Percentiles rank a stretch among this genome's conserved stretches.
Conservation (phyloP, 2,888 invertebrate species). For the Camponotus fellah region DNA sequence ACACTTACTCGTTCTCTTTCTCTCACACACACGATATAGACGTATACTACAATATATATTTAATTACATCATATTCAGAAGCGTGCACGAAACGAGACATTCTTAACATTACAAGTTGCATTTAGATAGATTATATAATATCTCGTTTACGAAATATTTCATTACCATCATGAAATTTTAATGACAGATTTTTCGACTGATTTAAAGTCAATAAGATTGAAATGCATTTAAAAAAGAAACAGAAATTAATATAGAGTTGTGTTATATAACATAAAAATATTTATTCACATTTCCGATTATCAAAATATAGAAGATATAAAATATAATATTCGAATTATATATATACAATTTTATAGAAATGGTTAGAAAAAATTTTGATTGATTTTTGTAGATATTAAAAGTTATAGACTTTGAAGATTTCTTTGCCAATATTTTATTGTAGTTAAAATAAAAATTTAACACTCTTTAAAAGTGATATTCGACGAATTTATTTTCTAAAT, state of each 20-base stretch:
- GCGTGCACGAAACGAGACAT: neutral
- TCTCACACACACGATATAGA: neutral
- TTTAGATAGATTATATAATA: neutral
- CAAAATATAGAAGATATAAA: neutral
- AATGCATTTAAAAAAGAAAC: neutral
- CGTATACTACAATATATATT: neutral
- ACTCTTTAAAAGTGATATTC: conserved; percentile 9
- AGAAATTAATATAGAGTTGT: neutral
- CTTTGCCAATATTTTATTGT: neutral
- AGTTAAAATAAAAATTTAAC: conserved; percentile 11
- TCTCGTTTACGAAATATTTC: neutral
- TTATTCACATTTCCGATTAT: neutral
- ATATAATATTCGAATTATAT: neutral
- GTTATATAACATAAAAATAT: neutral
- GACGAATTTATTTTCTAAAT: conserved; percentile 1
- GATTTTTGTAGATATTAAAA: neutral
- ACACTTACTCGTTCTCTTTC: neutral
- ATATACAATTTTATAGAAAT: too few species aligned
- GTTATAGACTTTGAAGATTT: neutral
- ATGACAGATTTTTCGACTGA: neutral
- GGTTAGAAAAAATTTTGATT: neutral
- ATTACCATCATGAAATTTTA: neutral
- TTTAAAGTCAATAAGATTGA: neutral
- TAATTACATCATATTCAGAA: neutral
- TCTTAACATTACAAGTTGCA: neutral